A percentile compares a stretch with the other conserved stretches of the same genome.
These are phyloP conservation scores for Anarsia innoxiella DNA, from an alignment of 2,888 invertebrate species.

Conservation along the genomic window DNA sequence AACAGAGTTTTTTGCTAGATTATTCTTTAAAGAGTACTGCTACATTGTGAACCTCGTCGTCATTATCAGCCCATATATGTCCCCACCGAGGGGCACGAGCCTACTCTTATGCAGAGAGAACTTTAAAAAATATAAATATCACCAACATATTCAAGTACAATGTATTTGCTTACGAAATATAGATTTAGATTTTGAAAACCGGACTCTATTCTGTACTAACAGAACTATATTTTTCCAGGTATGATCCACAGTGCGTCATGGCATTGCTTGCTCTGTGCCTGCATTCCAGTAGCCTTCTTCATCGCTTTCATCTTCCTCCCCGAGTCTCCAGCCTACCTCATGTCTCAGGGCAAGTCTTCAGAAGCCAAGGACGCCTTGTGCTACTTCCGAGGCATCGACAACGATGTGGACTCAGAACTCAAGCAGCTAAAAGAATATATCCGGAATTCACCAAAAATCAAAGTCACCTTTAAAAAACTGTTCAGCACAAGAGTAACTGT, in stretches of 20 bases:
- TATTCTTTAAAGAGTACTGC: too few relatives aligned
- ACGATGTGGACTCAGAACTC: constrained; percentile 74
- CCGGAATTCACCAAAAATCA: constrained; percentile 55
- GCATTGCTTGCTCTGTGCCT: constrained; percentile 56
- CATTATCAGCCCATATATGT: too few relatives aligned
- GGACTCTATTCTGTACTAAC: too few relatives aligned
- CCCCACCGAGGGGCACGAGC: too few relatives aligned
- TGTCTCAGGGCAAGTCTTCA: constrained; percentile 67
- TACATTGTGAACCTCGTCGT: too few relatives aligned
- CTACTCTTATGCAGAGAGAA: too few relatives aligned
- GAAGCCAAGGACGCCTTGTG: constrained; percentile 77
- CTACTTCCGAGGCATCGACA: constrained; percentile 77
- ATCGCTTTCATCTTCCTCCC: constrained; percentile 78
- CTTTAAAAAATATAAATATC: too few relatives aligned
- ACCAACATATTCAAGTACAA: too few relatives aligned
- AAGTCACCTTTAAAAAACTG: constrained; percentile 60
- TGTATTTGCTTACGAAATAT: too few relatives aligned
- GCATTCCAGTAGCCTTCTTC: constrained; percentile 60
- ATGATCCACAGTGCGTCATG: constrained; percentile 52
- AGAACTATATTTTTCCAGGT: constrained; percentile 47
- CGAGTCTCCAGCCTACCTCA: constrained; percentile 80
- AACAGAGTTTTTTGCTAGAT: too few relatives aligned
- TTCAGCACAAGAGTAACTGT: constrained; percentile 53
- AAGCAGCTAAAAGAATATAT: constrained; percentile 61
- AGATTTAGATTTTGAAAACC: too few relatives aligned